Base-by-base conservation (phyloP, 2,888 invertebrate genomes). In the Pterostichus madidus region DNA sequence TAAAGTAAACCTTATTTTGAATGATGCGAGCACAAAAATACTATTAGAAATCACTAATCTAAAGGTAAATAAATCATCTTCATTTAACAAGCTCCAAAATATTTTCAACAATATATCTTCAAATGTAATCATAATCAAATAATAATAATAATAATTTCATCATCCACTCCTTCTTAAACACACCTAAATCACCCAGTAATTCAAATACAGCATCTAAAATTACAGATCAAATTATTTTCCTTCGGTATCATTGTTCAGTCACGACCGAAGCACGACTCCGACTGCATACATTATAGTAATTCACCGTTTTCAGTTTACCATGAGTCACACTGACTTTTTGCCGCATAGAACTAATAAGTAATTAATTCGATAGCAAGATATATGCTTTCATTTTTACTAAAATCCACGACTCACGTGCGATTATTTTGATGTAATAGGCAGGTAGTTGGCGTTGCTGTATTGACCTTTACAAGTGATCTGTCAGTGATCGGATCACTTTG, bases 401-500 rank as follows among this genome's bases (percentile, higher is more conserved):
- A 46, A 17, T 10, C 46, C 24, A 24, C 24, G 8, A 39, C 39
- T 39, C 44, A 73, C 31, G 46, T 68, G 68, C 68, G 68, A 39
- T 68, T 68, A 39, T 39, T 10, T 24, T 15, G 15, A 73, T 24
- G 24, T 73, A 73, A 73, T 73, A 46, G 73, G 4, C 3, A 46
- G 73, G 73, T 73, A 46, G 61, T 61, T 5, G 61, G 64, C 46
- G 73, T 24, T 59, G 24, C 13, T 31, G 24, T 7, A 35, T 39
- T 73, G 73, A 73, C 73, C 73, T 73, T 73, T 73, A 11, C 73
- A 17, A 68, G 15, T 46, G 73, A 46, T 73, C 73, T 46, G 73
- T 13, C 49, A 73, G 44, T 73, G 64, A 64, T 64, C 64, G 2
- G 64, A 64, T 64, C 49, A 13, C 17, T 31, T 35, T 39, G 39